Conservation (phyloP, 2,797 vertebrate genomes). For the Cossypha niveicapilla region DNA sequence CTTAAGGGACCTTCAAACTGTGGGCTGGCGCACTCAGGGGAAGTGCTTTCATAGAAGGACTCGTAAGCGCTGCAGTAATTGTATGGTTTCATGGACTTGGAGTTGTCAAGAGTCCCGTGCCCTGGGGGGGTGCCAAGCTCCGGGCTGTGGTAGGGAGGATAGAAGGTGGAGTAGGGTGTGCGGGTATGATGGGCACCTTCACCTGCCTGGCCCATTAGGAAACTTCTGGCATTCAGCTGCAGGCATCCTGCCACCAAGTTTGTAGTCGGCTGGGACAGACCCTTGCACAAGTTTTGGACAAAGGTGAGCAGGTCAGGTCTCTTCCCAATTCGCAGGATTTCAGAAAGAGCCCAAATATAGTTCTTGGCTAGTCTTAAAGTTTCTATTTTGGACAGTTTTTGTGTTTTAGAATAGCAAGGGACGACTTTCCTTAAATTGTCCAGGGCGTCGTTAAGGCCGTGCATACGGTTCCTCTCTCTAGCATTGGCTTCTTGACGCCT, state of each 20-base stretch:
- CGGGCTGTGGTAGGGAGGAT: constrained; percentile 87
- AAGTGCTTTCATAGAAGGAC: constrained; percentile 92
- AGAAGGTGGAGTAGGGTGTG: constrained; percentile 89
- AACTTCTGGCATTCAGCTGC: constrained; percentile 95
- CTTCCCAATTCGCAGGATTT: constrained; percentile 95
- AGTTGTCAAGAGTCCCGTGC: constrained; percentile 85
- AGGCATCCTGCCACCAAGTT: constrained; percentile 97
- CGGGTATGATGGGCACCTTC: constrained; percentile 86
- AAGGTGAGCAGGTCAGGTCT: constrained; percentile 95
- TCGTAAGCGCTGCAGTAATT: constrained; percentile 91
- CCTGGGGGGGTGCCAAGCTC: constrained; percentile 87
- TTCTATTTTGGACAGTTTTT: constrained; percentile 99
- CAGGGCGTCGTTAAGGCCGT: constrained; percentile 92
- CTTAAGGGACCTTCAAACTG: constrained; percentile 93
- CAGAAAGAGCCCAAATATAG: constrained; percentile 98
- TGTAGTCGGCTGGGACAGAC: constrained; percentile 97
- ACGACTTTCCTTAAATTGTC: constrained; percentile 98
- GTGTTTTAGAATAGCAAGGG: constrained; percentile 98
- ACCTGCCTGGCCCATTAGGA: constrained; percentile 92
- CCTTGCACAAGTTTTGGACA: constrained; percentile 97
- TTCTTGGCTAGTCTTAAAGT: constrained; percentile 96
- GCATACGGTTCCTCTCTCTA: constrained; percentile 93
- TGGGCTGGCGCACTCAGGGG: constrained; percentile 90
- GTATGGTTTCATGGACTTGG: constrained; percentile 93
- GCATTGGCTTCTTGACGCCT: constrained; percentile 94